Conservation (phyloP, 2,113 vertebrate species). For the Nasalis larvatus region DNA sequence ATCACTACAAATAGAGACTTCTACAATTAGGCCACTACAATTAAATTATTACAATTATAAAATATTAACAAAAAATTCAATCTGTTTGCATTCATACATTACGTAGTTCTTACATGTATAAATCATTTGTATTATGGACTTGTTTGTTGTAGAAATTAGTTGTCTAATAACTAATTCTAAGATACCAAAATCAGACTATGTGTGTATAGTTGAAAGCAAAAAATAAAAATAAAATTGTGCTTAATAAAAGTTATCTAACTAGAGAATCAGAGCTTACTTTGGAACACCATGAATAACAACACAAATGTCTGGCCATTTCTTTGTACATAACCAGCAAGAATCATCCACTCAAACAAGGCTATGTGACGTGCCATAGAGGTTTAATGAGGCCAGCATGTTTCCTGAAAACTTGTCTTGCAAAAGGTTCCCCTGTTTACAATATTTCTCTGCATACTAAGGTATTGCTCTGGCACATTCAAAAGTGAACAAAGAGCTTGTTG, state of each 20-base stretch:
- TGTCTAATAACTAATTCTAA: conserved; percentile 9
- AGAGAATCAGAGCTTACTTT: background rate
- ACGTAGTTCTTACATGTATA: background rate
- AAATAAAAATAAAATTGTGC: background rate
- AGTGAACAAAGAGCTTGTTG: conserved; percentile 53
- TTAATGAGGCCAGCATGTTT: background rate
- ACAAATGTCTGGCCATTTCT: background rate
- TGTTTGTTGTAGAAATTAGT: background rate
- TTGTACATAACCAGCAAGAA: background rate
- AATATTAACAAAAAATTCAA: background rate
- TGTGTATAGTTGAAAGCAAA: background rate
- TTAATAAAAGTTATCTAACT: background rate
- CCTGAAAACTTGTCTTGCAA: conserved; percentile 28
- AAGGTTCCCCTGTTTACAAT: conserved; percentile 8
- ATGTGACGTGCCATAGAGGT: background rate
- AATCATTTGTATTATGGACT: background rate
- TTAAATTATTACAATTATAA: background rate
- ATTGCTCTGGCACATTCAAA: background rate
- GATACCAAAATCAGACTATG: background rate
- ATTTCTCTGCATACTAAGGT: conserved; percentile 11
- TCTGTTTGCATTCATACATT: background rate
- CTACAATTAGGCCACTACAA: background rate
- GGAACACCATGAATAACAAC: background rate
- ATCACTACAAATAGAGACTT: background rate
- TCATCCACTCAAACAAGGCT: background rate